phyloP scores from a whole-genome alignment of 2,888 invertebrate genomes.

The Deroplatys truncata region DNA sequence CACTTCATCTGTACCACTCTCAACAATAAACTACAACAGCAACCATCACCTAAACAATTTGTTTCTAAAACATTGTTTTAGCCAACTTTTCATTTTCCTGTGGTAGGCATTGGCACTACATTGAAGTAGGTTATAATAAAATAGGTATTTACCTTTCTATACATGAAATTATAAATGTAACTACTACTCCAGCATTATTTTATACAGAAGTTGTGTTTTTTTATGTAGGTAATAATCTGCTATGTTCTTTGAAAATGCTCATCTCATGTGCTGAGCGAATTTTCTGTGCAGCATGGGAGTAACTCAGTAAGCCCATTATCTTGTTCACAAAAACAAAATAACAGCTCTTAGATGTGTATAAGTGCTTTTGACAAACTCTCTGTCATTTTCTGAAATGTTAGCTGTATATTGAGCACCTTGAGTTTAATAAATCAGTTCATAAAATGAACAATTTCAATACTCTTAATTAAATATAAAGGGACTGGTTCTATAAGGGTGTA shows the following conservation, averaged over 20 bases:
- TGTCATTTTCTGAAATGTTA: neutral
- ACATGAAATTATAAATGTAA: neutral
- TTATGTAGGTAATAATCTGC: no score
- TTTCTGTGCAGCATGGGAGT: no score
- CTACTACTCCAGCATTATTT: neutral
- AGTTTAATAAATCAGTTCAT: neutral
- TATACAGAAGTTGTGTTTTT: no score
- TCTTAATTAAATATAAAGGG: no score
- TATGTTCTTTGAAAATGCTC: neutral
- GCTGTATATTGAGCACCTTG: neutral
- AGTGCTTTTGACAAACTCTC: no score
- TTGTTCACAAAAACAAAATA: neutral
- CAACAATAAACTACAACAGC: neutral
- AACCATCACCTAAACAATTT: neutral
- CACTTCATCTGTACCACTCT: neutral
- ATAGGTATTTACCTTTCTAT: neutral
- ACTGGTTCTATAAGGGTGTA: no score
- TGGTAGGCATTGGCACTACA: neutral
- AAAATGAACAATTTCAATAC: neutral
- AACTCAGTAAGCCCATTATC: neutral
- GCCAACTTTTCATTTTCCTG: neutral
- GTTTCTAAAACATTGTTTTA: neutral
- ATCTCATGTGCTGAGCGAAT: neutral
- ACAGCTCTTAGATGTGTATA: neutral
- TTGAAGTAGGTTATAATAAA: neutral